Conservation (phyloP, 2,113 vertebrate species). For the Syngnathoides biaculeatus region DNA sequence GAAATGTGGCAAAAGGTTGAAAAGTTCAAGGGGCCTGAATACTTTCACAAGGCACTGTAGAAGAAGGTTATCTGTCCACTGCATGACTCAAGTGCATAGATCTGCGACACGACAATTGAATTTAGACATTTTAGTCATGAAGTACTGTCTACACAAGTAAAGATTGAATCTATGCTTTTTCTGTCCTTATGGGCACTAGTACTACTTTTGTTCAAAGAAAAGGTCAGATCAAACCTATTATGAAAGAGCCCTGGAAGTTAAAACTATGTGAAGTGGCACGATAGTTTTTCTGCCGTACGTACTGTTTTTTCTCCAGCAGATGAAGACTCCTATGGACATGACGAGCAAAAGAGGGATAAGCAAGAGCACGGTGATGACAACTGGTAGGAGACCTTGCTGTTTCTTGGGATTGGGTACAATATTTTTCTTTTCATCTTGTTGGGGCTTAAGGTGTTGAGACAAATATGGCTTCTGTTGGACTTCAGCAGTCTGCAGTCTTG, state of each 20-base stretch:
- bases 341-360: slow-evolving; percentile 82
- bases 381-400: slow-evolving; percentile 74
- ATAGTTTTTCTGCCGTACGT: slow-evolving; percentile 72
- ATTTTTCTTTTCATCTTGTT: slow-evolving; percentile 53
- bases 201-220: neutral
- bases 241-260: neutral
- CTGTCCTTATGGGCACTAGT: neutral
- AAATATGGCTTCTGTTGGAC: slow-evolving; percentile 30
- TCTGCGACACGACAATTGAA: neutral
- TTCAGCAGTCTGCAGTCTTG: slow-evolving; percentile 52
- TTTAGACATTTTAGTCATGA: neutral
- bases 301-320: slow-evolving; percentile 87
- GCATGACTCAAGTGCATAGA: neutral
- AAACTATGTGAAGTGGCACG: neutral
- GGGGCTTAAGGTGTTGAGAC: slow-evolving; percentile 6
- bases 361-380: slow-evolving; percentile 86
- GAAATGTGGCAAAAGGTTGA: no score
- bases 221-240: neutral
- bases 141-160: neutral
- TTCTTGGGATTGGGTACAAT: slow-evolving; percentile 53
- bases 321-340: slow-evolving; percentile 78
- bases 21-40: no score
- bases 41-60: no score
- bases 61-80: neutral
- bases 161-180: neutral